phyloP scores from a whole-genome alignment of 1,140 invertebrate species.

The Anadara kagoshimensis region DNA sequence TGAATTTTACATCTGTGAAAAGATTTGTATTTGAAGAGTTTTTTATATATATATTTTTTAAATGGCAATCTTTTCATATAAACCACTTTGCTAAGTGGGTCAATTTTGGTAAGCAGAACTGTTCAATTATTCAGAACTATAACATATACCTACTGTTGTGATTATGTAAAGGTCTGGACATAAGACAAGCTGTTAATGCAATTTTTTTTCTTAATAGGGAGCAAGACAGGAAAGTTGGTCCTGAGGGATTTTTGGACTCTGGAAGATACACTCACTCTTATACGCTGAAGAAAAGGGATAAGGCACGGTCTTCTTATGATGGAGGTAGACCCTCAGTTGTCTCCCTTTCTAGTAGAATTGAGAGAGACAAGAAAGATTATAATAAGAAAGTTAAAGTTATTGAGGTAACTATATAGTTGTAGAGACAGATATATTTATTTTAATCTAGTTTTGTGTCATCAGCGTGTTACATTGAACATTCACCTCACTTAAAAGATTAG shows the following conservation, averaged over 20 bases:
- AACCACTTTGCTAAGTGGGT: no score
- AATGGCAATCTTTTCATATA: no score
- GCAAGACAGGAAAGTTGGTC: conserved; percentile 68
- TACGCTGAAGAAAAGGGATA: conserved; percentile 54
- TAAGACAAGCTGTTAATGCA: background rate
- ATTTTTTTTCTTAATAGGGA: conserved; percentile 55
- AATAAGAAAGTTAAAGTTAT: conserved; percentile 67
- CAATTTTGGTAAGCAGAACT: no score
- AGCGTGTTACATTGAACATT: no score
- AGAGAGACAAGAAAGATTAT: conserved; percentile 65
- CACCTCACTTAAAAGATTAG: no score
- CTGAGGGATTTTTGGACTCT: conserved; percentile 69
- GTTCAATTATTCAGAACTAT: no score
- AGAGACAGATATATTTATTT: background rate
- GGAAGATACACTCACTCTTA: conserved; percentile 59
- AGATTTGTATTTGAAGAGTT: no score
- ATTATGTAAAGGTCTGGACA: no score
- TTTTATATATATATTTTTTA: no score
- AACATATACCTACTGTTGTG: no score
- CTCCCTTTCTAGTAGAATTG: conserved; percentile 48
- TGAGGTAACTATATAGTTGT: conserved; percentile 51
- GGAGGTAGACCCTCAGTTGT: conserved; percentile 50
- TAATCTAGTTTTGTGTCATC: background rate
- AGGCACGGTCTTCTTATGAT: conserved; percentile 12
- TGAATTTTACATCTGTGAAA: no score